Evolutionary conservation across 2,888 invertebrate genomes (phyloP).

Genomic region (Lasius platythorax): DNA sequence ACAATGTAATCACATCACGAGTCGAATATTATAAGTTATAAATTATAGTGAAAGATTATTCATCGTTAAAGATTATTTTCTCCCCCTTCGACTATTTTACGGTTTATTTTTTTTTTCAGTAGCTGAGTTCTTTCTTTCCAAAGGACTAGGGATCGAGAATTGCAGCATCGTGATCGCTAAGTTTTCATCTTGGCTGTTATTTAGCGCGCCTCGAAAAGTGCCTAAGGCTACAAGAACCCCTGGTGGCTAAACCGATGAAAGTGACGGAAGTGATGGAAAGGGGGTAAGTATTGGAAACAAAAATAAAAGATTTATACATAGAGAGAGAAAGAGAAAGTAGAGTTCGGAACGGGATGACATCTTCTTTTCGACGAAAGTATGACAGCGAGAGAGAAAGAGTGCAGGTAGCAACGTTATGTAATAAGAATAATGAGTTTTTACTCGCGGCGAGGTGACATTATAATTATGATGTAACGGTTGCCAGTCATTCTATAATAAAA

Average conservation of each 20-base stretch:
- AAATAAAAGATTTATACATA: conserved; percentile 17
- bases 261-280: conserved; percentile 5
- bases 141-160: conserved; percentile 28
- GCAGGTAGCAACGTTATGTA: conserved; percentile 40
- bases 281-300: conserved; percentile 21
- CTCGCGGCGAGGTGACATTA: conserved; percentile 7
- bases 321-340: conserved; percentile 19
- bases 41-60: neutral
- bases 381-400: conserved; percentile 12
- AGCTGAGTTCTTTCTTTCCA: neutral
- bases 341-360: neutral
- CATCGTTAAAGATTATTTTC: neutral
- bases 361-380: conserved; percentile 19
- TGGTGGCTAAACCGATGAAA: neutral
- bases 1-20: neutral
- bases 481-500: conserved; percentile 9
- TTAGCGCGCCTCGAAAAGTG: conserved; percentile 71
- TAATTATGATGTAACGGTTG: conserved; percentile 60
- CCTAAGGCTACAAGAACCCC: neutral
- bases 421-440: conserved; percentile 53
- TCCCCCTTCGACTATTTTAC: neutral
- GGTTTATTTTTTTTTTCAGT: neutral
- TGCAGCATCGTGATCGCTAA: conserved; percentile 67
- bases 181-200: conserved; percentile 72
- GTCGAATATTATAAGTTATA: neutral